These are phyloP conservation scores for Eufriesea mexicana DNA, from an alignment of 1,140 invertebrate genomes.

Conservation along the genomic window DNA sequence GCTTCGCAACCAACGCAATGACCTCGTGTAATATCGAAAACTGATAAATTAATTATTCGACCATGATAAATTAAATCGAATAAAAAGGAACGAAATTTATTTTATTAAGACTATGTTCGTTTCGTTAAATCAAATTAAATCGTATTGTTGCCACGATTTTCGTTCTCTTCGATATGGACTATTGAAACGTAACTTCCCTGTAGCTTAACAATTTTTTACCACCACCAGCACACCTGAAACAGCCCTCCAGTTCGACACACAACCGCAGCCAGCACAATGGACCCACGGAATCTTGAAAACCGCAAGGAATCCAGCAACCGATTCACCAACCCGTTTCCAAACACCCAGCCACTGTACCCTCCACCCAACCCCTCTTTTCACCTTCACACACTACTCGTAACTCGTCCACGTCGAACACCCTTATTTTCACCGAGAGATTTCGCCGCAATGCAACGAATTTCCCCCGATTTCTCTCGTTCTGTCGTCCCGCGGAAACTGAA, in stretches of 20 bases:
- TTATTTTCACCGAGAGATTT: neutral
- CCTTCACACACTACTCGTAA: neutral
- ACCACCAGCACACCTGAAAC: neutral
- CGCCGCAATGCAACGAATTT: neutral
- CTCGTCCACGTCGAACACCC: neutral
- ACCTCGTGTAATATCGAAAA: too few relatives aligned
- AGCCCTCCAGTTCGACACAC: neutral
- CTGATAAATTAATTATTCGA: too few relatives aligned
- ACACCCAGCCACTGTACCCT: neutral
- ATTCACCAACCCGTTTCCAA: neutral
- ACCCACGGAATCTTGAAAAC: neutral
- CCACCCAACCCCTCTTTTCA: neutral
- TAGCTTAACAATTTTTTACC: neutral
- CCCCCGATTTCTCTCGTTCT: neutral
- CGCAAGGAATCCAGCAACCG: neutral
- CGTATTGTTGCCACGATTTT: too few relatives aligned
- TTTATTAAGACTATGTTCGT: too few relatives aligned
- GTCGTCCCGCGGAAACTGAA: neutral
- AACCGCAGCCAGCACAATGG: neutral
- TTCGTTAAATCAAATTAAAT: too few relatives aligned
- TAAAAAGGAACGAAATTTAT: too few relatives aligned
- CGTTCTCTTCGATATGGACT: too few relatives aligned
- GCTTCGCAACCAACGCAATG: too few relatives aligned
- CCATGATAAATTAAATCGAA: too few relatives aligned
- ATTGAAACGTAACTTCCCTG: neutral